phyloP scores from a whole-genome alignment of 2,113 vertebrate genomes.

The Pampusana beccarii region DNA sequence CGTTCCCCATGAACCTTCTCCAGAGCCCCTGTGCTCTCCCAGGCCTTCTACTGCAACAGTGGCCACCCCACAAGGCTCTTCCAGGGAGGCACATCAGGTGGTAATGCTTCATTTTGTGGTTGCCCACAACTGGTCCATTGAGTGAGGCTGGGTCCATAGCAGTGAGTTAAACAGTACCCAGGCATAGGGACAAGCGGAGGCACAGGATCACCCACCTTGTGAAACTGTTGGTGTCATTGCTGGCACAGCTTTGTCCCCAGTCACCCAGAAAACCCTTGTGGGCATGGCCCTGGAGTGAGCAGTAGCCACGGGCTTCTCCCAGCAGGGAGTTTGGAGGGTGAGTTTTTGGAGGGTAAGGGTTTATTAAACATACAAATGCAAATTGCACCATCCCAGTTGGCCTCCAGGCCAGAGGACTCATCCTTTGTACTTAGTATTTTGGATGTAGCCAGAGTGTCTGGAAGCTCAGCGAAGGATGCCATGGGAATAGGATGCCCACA shows the following conservation, averaged over 20 bases:
- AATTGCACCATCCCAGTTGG: neutral
- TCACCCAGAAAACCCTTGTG: neutral
- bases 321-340: neutral
- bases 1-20: neutral
- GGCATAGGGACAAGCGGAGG: neutral
- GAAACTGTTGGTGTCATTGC: neutral
- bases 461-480: neutral
- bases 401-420: neutral
- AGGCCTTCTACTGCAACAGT: neutral
- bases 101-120: neutral
- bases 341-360: neutral
- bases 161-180: neutral
- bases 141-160: accelerated
- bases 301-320: accelerated
- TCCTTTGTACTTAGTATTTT: neutral
- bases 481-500: neutral
- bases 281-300: accelerated
- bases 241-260: accelerated
- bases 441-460: neutral
- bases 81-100: neutral
- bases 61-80: neutral
- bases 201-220: neutral
- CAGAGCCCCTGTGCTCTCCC: neutral
- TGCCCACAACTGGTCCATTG: neutral
- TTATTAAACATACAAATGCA: neutral